These are phyloP conservation scores for Eciton burchellii DNA, from an alignment of 1,140 invertebrate species.

Conservation along the genomic window DNA sequence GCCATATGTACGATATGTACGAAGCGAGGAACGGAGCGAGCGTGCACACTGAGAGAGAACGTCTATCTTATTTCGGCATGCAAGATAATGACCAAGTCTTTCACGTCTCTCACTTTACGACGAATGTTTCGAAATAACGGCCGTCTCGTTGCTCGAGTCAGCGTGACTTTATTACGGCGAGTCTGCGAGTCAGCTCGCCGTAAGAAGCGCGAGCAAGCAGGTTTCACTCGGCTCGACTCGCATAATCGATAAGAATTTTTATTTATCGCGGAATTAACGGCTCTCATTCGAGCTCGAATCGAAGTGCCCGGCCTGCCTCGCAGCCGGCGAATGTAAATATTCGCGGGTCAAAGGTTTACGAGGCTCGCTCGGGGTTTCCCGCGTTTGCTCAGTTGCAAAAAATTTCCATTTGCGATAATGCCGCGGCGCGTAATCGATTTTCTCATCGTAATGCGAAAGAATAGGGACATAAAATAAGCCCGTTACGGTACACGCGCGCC, in stretches of 20 bases:
- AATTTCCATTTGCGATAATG: slow-evolving; percentile 62
- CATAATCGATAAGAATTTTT: slow-evolving; percentile 70
- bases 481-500: slow-evolving; percentile 17
- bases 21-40: slow-evolving; percentile 19
- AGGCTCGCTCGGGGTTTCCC: slow-evolving; percentile 13
- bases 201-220: slow-evolving; percentile 29
- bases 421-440: slow-evolving; percentile 52
- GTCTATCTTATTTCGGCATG: neutral
- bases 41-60: no score
- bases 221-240: neutral
- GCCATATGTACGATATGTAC: neutral
- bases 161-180: slow-evolving; percentile 22
- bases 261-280: slow-evolving; percentile 47
- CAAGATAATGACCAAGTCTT: neutral
- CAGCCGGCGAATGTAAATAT: slow-evolving; percentile 30
- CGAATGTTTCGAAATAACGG: neutral
- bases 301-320: slow-evolving; percentile 21
- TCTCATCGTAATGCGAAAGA: slow-evolving; percentile 53
- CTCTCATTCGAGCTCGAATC: slow-evolving; percentile 53
- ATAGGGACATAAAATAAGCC: slow-evolving; percentile 56
- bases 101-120: neutral
- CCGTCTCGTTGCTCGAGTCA: slow-evolving; percentile 16
- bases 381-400: slow-evolving; percentile 56
- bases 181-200: slow-evolving; percentile 28
- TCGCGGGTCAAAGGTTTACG: slow-evolving; percentile 64